These are phyloP conservation scores for Pardalotus punctatus DNA, from an alignment of 2,113 vertebrate genomes.

Conservation along the genomic window DNA sequence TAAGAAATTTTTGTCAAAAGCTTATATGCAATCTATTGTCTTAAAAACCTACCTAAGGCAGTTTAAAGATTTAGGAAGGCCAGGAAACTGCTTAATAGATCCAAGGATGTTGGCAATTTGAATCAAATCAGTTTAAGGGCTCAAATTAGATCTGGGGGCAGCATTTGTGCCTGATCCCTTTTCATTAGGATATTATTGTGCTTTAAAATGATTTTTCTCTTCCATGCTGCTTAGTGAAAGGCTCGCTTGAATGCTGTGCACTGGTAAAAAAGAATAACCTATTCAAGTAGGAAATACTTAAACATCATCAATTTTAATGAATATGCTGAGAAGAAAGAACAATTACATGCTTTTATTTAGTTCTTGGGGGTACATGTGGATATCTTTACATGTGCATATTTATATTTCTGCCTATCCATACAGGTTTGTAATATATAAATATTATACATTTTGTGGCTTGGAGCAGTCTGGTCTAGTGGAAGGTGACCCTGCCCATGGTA, in stretches of 20 bases:
- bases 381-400: background rate
- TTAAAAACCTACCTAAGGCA: background rate
- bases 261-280: background rate
- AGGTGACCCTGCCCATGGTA: background rate
- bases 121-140: background rate
- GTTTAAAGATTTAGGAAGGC: background rate
- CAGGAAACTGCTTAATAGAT: background rate
- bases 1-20: background rate
- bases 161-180: background rate
- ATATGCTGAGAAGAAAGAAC: background rate
- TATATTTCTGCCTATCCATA: background rate
- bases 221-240: background rate
- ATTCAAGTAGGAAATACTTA: background rate
- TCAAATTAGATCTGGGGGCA: conserved; percentile 1
- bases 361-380: background rate
- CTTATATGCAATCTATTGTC: background rate
- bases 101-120: background rate
- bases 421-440: background rate
- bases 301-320: background rate
- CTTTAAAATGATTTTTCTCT: background rate
- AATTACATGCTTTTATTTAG: background rate
- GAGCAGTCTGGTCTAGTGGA: background rate
- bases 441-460: background rate
- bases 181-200: background rate
- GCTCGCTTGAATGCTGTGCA: background rate